phyloP scores from a whole-genome alignment of 92 coral and sea anemone species.

The Virgularia gustaviana region DNA sequence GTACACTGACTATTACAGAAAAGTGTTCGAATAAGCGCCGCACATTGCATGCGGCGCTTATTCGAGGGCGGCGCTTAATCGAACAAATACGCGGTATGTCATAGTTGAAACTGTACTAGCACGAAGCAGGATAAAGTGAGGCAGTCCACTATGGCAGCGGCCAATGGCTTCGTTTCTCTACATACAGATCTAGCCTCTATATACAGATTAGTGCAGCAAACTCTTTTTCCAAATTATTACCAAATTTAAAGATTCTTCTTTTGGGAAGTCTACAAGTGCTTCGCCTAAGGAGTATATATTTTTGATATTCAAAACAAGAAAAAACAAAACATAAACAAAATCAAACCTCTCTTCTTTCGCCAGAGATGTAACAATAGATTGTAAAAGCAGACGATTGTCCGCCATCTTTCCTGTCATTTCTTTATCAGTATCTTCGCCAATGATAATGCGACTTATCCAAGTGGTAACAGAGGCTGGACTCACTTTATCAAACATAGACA shows the following conservation, averaged over 20 bases:
- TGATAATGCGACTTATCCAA: conserved; percentile 84
- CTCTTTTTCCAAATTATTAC: too few species aligned
- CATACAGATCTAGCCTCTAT: too few species aligned
- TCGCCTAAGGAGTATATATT: neutral
- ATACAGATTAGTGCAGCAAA: neutral
- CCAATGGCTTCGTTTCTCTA: too few species aligned
- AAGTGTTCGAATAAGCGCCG: too few species aligned
- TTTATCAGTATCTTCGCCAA: conserved; percentile 84
- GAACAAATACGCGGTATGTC: too few species aligned
- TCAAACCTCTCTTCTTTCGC: conserved; percentile 75
- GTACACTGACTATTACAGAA: too few species aligned
- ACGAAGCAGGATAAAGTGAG: too few species aligned
- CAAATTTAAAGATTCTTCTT: neutral
- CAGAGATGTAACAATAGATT: conserved; percentile 79
- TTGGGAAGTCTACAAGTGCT: neutral
- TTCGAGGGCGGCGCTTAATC: conserved; percentile 13
- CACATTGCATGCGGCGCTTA: conserved; percentile 20
- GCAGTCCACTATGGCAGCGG: too few species aligned
- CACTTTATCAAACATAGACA: conserved; percentile 58
- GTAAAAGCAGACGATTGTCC: conserved; percentile 88
- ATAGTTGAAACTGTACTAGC: too few species aligned
- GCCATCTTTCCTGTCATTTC: conserved; percentile 99
- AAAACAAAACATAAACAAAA: neutral
- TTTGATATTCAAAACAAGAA: neutral
- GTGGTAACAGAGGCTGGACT: conserved; percentile 53